Base-by-base conservation (phyloP, 2,888 invertebrate species). In the Hydrotaea diabolus region DNA sequence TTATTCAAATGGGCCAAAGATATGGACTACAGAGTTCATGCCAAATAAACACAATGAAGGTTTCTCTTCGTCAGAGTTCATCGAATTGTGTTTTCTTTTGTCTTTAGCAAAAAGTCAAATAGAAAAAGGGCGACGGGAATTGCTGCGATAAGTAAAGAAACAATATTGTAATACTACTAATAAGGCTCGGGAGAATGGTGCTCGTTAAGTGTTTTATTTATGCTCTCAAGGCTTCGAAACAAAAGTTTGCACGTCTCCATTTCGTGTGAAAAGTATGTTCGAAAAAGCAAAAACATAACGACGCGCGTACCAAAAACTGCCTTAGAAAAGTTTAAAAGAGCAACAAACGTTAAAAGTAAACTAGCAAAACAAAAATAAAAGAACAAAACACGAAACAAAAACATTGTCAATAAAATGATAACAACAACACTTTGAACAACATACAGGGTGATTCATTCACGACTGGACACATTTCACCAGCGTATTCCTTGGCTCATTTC, bases 141-240 rank as follows among this genome's bases (percentile, higher is more conserved):
- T 62, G 36, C n/a, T 26, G 7, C 36, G 31, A 13, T 13, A 62
- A 26, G 19, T 15, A 19, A 62, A 62, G 31, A 31, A 62, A 31
- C 15, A 13, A 17, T 36, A 64, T 36, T 64, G 36, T 17, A 26
- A 21, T 57, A n/a, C n/a, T 76, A 55, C 21, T 78, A 76, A 84
- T 64, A 26, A 36, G 64, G 57, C 78, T 72, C 66, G 17, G 53
- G 78, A 66, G 81, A 71, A 7, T 75, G 64, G 71, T 31, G 49
- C 36, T 66, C 49, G 73, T 81, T 79, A 78, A 76, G 66, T 73
- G 64, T 46, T 64, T 75, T 78, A 75, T 72, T 72, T 75, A 64
- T 84, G 75, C 64, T 71, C 64, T 26, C 76, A 84, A 84, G 84
- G 75, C 80, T 71, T 77, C 75, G 57, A 76, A 72, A 75, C 3